Conservation (phyloP, 2,113 vertebrate species). For the Cheilinus undulatus region DNA sequence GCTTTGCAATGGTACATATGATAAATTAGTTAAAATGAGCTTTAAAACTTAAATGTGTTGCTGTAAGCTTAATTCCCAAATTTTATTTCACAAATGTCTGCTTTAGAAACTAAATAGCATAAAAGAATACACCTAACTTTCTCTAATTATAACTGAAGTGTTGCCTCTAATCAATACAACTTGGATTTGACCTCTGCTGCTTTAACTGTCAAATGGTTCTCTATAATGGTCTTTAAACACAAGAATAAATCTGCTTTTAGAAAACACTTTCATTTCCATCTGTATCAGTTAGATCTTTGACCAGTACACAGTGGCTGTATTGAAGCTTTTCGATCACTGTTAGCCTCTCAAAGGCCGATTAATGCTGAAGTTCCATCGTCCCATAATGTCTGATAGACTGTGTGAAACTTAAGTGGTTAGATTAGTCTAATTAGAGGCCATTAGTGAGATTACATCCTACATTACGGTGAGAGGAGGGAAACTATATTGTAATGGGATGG, state of each 20-base stretch:
- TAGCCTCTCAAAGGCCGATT: slow-evolving; percentile 3
- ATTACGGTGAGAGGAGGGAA: not conserved
- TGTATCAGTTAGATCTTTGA: not conserved
- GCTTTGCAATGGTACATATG: no score
- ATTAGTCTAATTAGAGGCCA: not conserved
- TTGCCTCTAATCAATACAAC: no score
- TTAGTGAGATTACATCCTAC: not conserved
- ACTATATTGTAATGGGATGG: not conserved
- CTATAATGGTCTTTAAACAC: not conserved
- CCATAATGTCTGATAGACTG: not conserved
- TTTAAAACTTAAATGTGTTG: no score
- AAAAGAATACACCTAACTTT: no score
- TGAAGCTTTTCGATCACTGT: no score
- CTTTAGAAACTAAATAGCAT: no score
- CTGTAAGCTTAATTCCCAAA: no score
- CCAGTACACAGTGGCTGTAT: no score
- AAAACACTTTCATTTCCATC: no score
- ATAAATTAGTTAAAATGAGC: no score
- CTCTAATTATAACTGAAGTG: no score
- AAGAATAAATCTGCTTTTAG: slow-evolving; percentile 11
- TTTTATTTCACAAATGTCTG: no score
- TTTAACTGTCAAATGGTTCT: not conserved
- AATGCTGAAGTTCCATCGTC: not conserved
- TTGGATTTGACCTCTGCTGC: not conserved
- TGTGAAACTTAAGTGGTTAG: not conserved